Evolutionary conservation across 2,113 vertebrate genomes (phyloP).

Genomic region (Dipodomys stephensi): DNA sequence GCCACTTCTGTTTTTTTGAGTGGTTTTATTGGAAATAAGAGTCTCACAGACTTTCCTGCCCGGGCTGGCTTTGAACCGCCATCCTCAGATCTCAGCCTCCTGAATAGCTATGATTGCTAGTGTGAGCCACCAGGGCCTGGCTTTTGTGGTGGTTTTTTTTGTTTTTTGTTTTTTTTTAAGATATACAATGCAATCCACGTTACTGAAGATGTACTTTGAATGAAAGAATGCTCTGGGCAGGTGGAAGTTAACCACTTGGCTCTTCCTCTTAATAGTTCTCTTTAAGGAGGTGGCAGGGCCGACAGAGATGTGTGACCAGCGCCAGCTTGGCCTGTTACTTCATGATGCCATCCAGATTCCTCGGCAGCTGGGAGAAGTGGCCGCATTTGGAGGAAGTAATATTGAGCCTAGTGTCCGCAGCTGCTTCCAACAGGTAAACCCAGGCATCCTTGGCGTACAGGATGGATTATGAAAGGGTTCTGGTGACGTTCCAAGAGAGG

Average conservation of each 20-base stretch:
- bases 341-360: conserved; percentile 98
- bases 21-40: no score
- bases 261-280: conserved; percentile 88
- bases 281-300: conserved; percentile 95
- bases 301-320: conserved; percentile 95
- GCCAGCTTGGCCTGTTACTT: conserved; percentile 95
- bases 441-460: fast-evolving
- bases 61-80: background rate
- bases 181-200: background rate
- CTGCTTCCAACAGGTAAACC: conserved; percentile 95
- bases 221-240: background rate
- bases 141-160: no score
- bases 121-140: no score
- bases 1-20: no score
- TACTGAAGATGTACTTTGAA: background rate
- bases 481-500: background rate
- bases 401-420: conserved; percentile 98
- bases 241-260: background rate
- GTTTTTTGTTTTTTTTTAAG: background rate
- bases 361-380: conserved; percentile 96
- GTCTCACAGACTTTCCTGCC: background rate
- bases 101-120: no score
- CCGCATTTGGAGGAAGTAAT: conserved; percentile 97
- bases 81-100: no score
- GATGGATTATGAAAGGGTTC: background rate